Conservation (phyloP, 2,113 vertebrate species). For the Perca schrenkii region DNA sequence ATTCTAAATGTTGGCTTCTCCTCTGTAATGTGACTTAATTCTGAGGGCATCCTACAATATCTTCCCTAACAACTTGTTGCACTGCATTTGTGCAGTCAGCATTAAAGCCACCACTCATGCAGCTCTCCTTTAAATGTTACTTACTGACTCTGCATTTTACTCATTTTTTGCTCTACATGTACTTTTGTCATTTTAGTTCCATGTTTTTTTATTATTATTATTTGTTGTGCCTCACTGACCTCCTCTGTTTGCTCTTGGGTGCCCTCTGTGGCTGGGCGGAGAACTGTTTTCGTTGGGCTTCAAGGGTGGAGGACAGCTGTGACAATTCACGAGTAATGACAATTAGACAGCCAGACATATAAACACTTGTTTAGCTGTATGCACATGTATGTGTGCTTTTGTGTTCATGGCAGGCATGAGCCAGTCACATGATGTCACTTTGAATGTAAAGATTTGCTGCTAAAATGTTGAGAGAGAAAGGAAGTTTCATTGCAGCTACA, state of each 20-base stretch:
- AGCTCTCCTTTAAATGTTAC: neutral
- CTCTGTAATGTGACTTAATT: neutral
- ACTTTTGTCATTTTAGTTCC: neutral
- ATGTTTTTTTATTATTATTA: too few relatives aligned
- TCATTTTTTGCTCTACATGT: neutral
- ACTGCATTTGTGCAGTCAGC: neutral
- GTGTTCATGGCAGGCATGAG: neutral
- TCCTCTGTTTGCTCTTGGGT: slow-evolving; percentile 56
- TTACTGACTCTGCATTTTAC: neutral
- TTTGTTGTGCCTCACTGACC: slow-evolving; percentile 57
- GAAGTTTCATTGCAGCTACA: neutral
- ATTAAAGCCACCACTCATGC: neutral
- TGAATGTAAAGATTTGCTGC: neutral
- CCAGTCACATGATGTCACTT: neutral
- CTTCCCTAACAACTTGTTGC: neutral
- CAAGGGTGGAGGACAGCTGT: slow-evolving; percentile 76
- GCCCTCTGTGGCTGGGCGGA: slow-evolving; percentile 56
- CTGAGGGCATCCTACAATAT: neutral
- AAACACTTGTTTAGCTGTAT: neutral
- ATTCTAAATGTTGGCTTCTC: neutral
- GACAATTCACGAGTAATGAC: neutral
- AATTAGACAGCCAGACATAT: neutral
- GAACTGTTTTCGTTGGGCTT: slow-evolving; percentile 69
- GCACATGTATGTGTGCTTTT: neutral
- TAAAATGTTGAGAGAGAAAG: neutral